phyloP scores from a whole-genome alignment of 2,888 invertebrate genomes.

The Strigamia maritima region DNA sequence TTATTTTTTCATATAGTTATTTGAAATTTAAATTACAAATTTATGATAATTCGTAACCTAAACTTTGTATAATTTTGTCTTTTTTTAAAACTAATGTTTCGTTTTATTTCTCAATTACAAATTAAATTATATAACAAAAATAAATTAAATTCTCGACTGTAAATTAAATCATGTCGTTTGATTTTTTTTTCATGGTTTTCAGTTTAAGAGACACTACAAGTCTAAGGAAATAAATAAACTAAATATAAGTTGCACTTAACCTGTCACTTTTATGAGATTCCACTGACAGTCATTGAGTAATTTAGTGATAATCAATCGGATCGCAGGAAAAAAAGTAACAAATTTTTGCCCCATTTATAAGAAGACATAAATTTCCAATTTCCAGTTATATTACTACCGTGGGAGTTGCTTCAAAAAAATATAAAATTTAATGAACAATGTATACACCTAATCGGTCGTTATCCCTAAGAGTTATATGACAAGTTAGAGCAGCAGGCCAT shows the following conservation, averaged over 20 bases:
- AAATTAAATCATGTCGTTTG: background rate
- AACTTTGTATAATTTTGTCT: background rate
- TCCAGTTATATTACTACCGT: background rate
- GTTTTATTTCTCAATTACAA: background rate
- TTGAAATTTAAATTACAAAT: slow-evolving; percentile 7
- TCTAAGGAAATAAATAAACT: background rate
- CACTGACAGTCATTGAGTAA: background rate
- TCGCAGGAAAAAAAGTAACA: background rate
- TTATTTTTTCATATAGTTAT: background rate
- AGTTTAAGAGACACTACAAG: background rate
- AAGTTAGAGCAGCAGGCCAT: slow-evolving; percentile 19
- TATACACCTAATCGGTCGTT: slow-evolving; percentile 20
- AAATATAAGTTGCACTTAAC: background rate
- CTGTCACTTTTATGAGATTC: background rate
- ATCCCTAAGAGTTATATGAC: slow-evolving; percentile 18
- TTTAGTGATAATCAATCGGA: background rate
- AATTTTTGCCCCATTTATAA: background rate
- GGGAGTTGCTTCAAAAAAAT: background rate
- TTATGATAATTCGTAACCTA: background rate
- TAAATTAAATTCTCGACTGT: background rate
- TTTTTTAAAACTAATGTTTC: background rate
- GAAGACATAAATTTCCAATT: background rate
- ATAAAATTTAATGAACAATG: background rate
- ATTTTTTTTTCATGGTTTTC: background rate
- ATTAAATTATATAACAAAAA: background rate